phyloP scores from a whole-genome alignment of 2,797 vertebrate genomes.

The Sphenopsis melanotis region DNA sequence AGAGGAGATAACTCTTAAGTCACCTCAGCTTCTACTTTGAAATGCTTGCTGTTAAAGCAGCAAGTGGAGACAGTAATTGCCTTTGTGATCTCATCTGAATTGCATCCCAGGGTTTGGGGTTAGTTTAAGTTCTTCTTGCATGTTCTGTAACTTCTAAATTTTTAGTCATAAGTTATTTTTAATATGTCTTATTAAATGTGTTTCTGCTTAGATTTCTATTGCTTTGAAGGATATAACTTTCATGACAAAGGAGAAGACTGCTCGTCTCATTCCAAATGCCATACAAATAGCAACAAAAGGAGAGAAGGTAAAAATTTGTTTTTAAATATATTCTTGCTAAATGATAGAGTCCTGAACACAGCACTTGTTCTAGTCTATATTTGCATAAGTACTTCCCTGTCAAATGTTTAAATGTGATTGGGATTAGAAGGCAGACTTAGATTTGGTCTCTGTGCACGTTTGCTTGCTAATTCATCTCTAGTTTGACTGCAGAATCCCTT shows the following conservation, averaged over 20 bases:
- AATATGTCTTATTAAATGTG: neutral
- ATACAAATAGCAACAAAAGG: conserved; percentile 86
- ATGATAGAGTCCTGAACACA: neutral
- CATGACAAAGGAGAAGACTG: conserved; percentile 92
- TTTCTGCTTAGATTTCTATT: conserved; percentile 81
- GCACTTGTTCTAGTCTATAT: neutral
- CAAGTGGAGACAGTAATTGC: neutral
- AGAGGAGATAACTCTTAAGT: neutral
- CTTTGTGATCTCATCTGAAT: neutral
- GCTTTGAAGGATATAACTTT: conserved; percentile 83
- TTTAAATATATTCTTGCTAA: neutral
- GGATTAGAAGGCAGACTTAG: neutral
- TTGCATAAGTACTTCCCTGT: neutral
- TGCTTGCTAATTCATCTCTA: neutral
- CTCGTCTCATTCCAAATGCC: conserved; percentile 91
- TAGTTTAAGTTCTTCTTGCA: neutral
- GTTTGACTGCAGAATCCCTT: neutral
- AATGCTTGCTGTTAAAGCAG: neutral
- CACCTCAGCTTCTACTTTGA: neutral
- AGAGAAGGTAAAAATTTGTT: conserved; percentile 82
- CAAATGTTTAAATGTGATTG: neutral
- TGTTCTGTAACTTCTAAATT: neutral
- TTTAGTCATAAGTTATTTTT: neutral
- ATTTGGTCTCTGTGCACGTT: neutral
- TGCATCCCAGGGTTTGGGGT: neutral